Base-by-base conservation (phyloP, 2,888 invertebrate species). In the Anoplius nigerrimus region DNA sequence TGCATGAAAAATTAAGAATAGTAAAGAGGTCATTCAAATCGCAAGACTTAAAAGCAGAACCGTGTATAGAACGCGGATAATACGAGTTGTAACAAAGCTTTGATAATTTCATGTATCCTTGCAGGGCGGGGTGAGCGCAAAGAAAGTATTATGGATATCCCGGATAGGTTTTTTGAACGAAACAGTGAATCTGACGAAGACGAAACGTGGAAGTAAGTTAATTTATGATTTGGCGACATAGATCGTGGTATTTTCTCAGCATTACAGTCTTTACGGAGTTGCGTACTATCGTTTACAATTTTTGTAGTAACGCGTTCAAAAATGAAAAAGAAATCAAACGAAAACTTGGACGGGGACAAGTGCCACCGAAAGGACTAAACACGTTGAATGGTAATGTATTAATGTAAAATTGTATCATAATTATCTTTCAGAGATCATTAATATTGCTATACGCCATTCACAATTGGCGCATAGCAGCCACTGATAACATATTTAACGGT, bases 341-440 rank as follows among this genome's bases (percentile, higher is more conserved):
- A 24, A 89, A 90, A 84, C 90, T 95, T 74, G 96, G 96, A 43
- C 95, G 95, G 2, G 95, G 95, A 20, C 95, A 96, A 89, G 92
- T 95, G 86, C 93, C 94, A 88, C 95, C 95, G 59, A 92, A 94
- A 78, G 94, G 93, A 81, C 93, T 93, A 82, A 92, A 92, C 79
- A 90, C 94, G 79, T 92, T 91, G 64, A 72, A 80, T 62, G 88
- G 88, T 87, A 74, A 81, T 62, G 24, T 22, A 42, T 46, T 18
- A 15, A 11, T 16, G 15, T 2, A 4, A 2, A 34, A 34, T 11
- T n/a, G 27, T 6, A 27, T 27, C 27, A 5, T 46, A 6, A 5
- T 52, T 52, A 21, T 18, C 13, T 52, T 60, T 45, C 56, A 2
- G 18, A 60, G 24, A 16, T 51, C 11, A 11, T 18, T 42, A 2